phyloP scores from a whole-genome alignment of 2,888 invertebrate genomes.

The Hedychridium roseum region DNA sequence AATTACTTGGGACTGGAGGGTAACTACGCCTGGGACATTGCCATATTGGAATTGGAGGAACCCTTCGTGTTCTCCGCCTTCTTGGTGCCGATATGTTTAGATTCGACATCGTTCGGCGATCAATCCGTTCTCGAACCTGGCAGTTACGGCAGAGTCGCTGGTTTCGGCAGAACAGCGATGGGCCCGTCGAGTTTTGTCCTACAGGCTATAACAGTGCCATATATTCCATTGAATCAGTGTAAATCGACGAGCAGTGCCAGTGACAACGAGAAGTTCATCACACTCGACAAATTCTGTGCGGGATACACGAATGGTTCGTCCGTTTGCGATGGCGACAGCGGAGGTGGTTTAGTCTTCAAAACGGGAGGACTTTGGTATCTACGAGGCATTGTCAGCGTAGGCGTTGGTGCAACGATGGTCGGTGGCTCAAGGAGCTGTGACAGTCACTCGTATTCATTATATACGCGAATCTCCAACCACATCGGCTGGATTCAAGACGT shows the following conservation, averaged over 20 bases:
- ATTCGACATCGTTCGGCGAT: slow-evolving; percentile 33
- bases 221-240: slow-evolving; percentile 45
- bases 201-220: slow-evolving; percentile 53
- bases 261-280: slow-evolving; percentile 45
- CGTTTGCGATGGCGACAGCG: slow-evolving; percentile 65
- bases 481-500: slow-evolving; percentile 54
- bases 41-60: slow-evolving; percentile 44
- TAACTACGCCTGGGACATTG: slow-evolving; percentile 54
- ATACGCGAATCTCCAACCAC: slow-evolving; percentile 55
- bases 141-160: slow-evolving; percentile 52
- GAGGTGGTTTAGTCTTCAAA: slow-evolving; percentile 63
- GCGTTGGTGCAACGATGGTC: slow-evolving; percentile 39
- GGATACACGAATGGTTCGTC: slow-evolving; percentile 62
- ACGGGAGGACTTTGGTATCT: slow-evolving; percentile 57
- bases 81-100: slow-evolving; percentile 52
- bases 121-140: slow-evolving; percentile 42
- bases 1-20: slow-evolving; percentile 49
- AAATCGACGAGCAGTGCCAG: slow-evolving; percentile 25
- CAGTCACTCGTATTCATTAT: slow-evolving; percentile 55
- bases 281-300: slow-evolving; percentile 60
- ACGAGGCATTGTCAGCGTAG: slow-evolving; percentile 64
- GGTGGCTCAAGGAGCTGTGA: slow-evolving; percentile 48
- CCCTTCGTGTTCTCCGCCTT: slow-evolving; percentile 45
- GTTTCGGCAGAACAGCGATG: slow-evolving; percentile 55
- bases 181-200: slow-evolving; percentile 48